These are phyloP conservation scores for Sciurus carolinensis DNA, from an alignment of 2,797 vertebrate species.

Conservation along the genomic window DNA sequence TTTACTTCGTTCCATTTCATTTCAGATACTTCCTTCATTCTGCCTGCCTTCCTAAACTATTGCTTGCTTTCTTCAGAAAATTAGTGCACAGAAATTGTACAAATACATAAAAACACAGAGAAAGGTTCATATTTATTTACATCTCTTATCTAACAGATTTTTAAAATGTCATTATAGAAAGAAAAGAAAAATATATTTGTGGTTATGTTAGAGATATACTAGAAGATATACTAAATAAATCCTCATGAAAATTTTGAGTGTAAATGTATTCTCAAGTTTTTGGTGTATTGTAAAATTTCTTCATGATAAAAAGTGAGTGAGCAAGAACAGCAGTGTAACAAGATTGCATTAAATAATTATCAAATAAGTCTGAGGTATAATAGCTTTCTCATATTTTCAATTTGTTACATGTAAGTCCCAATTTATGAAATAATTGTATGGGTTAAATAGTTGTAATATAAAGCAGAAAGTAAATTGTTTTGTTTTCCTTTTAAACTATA, in stretches of 20 bases:
- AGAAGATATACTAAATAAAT: not conserved
- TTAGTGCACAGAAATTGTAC: not conserved
- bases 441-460: not conserved
- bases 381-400: not conserved
- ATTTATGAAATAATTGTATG: not conserved
- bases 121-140: not conserved
- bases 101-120: not conserved
- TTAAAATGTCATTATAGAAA: not conserved
- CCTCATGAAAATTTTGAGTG: not conserved
- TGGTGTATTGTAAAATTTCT: not conserved
- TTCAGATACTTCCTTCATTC: not conserved
- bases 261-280: not conserved
- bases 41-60: not conserved
- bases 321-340: not conserved
- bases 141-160: not conserved
- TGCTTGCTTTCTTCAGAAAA: conserved; percentile 12
- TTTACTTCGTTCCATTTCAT: not conserved
- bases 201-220: not conserved
- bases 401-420: not conserved
- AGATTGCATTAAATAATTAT: not conserved
- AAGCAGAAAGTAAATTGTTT: not conserved
- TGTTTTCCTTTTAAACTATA: not conserved
- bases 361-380: not conserved
- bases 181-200: conserved; percentile 8
- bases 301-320: not conserved